Evolutionary conservation across 2,797 vertebrate genomes (phyloP).

Genomic region (Forpus xanthops): DNA sequence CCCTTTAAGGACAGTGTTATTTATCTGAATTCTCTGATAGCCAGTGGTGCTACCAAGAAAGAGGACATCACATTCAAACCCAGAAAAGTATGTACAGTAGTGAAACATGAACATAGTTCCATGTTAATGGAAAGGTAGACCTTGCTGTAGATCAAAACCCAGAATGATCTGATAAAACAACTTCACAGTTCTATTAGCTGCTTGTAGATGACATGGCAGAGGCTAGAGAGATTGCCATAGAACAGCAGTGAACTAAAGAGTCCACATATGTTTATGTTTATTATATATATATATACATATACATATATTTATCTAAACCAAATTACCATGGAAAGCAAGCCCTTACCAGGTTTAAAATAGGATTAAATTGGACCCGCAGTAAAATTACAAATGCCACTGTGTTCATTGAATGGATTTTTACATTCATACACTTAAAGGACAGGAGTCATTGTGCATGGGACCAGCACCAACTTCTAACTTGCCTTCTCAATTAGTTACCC

Average conservation of each 20-base stretch:
- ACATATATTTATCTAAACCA: background rate
- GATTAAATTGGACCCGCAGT: background rate
- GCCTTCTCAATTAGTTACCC: background rate
- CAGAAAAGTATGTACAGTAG: slow-evolving; percentile 78
- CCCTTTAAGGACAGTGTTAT: slow-evolving; percentile 68
- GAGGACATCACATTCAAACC: slow-evolving; percentile 85
- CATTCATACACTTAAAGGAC: background rate
- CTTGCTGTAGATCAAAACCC: background rate
- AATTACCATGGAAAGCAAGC: background rate
- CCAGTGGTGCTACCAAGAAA: slow-evolving; percentile 75
- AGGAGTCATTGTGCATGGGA: background rate
- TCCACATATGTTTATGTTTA: background rate
- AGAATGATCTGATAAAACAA: background rate
- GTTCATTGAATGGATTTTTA: background rate
- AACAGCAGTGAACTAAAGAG: background rate
- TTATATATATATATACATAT: background rate
- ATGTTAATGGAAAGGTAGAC: background rate
- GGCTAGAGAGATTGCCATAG: background rate
- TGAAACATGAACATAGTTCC: background rate
- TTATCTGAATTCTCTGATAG: slow-evolving; percentile 79
- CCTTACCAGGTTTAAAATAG: background rate
- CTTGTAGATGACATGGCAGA: background rate
- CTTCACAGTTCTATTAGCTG: background rate
- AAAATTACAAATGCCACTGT: background rate
- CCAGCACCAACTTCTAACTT: background rate